phyloP scores from a whole-genome alignment of 1,140 invertebrate species.

The Drosophila athabasca region DNA sequence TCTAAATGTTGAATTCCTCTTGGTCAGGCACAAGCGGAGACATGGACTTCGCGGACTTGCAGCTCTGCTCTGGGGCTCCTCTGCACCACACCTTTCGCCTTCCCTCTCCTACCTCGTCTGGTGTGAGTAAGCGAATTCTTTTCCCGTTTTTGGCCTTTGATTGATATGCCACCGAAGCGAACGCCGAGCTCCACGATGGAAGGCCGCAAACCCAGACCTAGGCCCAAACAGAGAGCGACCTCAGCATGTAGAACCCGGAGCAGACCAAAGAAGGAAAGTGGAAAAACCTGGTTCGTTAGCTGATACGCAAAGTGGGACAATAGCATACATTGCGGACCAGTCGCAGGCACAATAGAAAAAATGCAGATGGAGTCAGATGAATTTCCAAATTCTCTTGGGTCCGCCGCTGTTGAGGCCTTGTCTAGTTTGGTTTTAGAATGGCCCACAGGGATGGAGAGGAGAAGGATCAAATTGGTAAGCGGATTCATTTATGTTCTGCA shows the following conservation, averaged over 20 bases:
- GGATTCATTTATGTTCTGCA: no score
- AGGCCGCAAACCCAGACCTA: slow-evolving; percentile 7
- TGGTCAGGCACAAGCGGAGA: slow-evolving; percentile 45
- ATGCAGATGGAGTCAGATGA: slow-evolving; percentile 74
- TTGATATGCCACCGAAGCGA: slow-evolving; percentile 77
- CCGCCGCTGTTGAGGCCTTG: slow-evolving; percentile 5
- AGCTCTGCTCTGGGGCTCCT: slow-evolving; percentile 34
- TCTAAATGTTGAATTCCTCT: slow-evolving; percentile 69
- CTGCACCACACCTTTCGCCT: no score
- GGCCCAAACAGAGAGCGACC: not conserved
- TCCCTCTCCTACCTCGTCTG: slow-evolving; percentile 29
- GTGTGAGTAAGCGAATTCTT: slow-evolving; percentile 78
- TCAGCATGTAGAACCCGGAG: slow-evolving; percentile 10
- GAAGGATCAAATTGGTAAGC: not conserved
- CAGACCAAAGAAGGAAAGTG: slow-evolving; percentile 35
- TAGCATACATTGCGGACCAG: slow-evolving; percentile 64
- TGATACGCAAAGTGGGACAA: slow-evolving; percentile 73
- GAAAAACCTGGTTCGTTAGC: slow-evolving; percentile 79
- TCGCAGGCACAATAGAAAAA: slow-evolving; percentile 45
- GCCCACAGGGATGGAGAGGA: no score
- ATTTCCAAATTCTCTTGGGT: slow-evolving; percentile 56
- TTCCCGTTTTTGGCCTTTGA: slow-evolving; percentile 75
- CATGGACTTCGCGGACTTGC: not conserved
- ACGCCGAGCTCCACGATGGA: slow-evolving; percentile 38
- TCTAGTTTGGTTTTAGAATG: slow-evolving; percentile 5